These are phyloP conservation scores for Diplodus puntazzo DNA, from an alignment of 2,797 vertebrate species.

Conservation along the genomic window DNA sequence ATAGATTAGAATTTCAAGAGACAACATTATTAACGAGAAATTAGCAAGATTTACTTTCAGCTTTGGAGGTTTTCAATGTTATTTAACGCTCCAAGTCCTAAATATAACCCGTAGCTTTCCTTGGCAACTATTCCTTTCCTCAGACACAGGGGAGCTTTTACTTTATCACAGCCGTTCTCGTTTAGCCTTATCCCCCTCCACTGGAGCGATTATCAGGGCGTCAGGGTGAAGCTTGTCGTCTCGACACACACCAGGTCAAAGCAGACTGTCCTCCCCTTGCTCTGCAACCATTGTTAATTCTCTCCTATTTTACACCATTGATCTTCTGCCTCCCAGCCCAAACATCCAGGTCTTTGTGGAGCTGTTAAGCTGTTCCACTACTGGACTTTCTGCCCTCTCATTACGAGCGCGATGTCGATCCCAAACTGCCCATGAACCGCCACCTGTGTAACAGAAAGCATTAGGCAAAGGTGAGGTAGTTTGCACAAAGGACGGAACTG, in stretches of 20 bases:
- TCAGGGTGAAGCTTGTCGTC: conserved; percentile 61
- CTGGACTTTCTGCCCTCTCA: conserved; percentile 68
- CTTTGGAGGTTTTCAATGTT: background rate
- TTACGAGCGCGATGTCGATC: conserved; percentile 60
- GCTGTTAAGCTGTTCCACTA: conserved; percentile 70
- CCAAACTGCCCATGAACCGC: conserved; percentile 47
- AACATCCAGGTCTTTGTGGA: conserved; percentile 74
- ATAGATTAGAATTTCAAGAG: background rate
- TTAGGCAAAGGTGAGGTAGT: conserved; percentile 26
- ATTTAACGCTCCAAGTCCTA: conserved; percentile 7
- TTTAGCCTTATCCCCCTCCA: conserved; percentile 50
- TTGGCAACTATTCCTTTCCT: conserved; percentile 21
- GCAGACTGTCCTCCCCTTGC: conserved; percentile 61
- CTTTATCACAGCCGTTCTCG: conserved; percentile 52
- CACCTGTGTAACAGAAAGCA: conserved; percentile 13
- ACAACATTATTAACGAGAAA: background rate
- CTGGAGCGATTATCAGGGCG: conserved; percentile 63
- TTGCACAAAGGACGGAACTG: conserved; percentile 1
- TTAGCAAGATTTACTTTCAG: background rate
- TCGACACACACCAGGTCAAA: conserved; percentile 70
- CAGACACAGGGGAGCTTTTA: conserved; percentile 47
- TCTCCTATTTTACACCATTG: conserved; percentile 79
- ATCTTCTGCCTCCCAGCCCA: conserved; percentile 76
- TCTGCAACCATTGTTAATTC: conserved; percentile 76
- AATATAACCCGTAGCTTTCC: conserved; percentile 10